These are phyloP conservation scores for Lucilia sericata DNA, from an alignment of 1,140 invertebrate species.

Conservation along the genomic window DNA sequence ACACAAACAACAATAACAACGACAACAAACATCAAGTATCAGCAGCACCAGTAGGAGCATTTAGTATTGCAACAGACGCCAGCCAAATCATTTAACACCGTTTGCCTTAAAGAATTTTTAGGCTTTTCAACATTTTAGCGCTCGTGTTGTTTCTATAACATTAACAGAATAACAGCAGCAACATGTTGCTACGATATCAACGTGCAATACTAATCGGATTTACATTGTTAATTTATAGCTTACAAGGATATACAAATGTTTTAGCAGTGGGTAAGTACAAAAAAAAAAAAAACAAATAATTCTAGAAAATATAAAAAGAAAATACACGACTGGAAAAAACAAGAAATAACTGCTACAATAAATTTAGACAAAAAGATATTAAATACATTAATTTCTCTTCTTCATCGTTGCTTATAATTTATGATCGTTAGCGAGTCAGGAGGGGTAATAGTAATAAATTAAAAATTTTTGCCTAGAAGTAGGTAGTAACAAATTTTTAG, in stretches of 20 bases:
- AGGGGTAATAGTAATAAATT: too few relatives aligned
- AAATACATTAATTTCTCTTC: too few relatives aligned
- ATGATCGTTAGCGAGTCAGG: too few relatives aligned
- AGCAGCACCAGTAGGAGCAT: neutral
- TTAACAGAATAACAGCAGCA: slow-evolving; percentile 34
- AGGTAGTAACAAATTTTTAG: too few relatives aligned
- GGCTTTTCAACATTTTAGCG: slow-evolving; percentile 1
- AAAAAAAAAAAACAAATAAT: neutral
- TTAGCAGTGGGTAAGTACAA: slow-evolving; percentile 44
- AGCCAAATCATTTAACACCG: neutral
- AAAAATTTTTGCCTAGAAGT: too few relatives aligned
- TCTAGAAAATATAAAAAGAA: too few relatives aligned
- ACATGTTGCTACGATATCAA: slow-evolving; percentile 41
- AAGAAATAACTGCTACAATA: too few relatives aligned
- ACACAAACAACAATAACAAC: neutral
- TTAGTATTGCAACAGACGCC: neutral
- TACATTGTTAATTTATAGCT: slow-evolving; percentile 47
- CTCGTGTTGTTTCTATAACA: neutral
- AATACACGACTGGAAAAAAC: too few relatives aligned
- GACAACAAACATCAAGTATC: neutral
- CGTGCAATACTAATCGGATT: slow-evolving; percentile 45
- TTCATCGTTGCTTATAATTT: too few relatives aligned
- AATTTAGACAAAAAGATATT: too few relatives aligned
- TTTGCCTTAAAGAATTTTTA: slow-evolving; percentile 31
- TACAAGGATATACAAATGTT: slow-evolving; percentile 41